Evolutionary conservation across 2,113 vertebrate genomes (phyloP), one percentile per base, ranked within the genome.

Genomic region (Otus sunia): DNA sequence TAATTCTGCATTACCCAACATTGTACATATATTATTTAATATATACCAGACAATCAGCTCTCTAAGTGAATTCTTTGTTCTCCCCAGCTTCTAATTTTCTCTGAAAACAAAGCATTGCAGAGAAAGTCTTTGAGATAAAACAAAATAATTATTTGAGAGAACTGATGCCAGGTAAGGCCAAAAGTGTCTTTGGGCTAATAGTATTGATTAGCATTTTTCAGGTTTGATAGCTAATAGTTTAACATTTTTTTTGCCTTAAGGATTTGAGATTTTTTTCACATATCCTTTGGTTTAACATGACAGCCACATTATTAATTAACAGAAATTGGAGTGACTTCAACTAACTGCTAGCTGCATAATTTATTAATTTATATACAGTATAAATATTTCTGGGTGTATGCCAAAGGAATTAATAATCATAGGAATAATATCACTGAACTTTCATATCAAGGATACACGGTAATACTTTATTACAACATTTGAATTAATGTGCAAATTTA

Each of bases 171-270:
- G 69, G 37, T 93, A 49, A 91, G 90, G 79, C 89, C 82, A 80
- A 8, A 84, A 74, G 18, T 90, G 15, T 77, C 91, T 97, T 96
- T 64, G 86, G 86, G 94, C 89, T 97, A 76, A 71, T 22, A 36
- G 14, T 97, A 96, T 96, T 94, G 96, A 94, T 92, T 92, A 91
- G 50, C 62, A 30, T 91, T 97, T 45, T 96, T 82, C 41, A 88
- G 94, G 55, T 88, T 90, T 79, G 49, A 85, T 90, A 78, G 69
- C 49, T 90, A 79, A 87, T 66, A 74, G 29, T 66, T 89, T 21
- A 87, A 52, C 9, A 1, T 59, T 43, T 86, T 87, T 69, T 92
- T 76, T 78, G 7, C 75, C 49, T 59, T 66, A 77, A 86, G 75
- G 64, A 64, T 86, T 92, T 89, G 49, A 77, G 15, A 41, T 34